Conservation (phyloP, 2,888 invertebrate species). For the Lasioglossum lativentre region DNA sequence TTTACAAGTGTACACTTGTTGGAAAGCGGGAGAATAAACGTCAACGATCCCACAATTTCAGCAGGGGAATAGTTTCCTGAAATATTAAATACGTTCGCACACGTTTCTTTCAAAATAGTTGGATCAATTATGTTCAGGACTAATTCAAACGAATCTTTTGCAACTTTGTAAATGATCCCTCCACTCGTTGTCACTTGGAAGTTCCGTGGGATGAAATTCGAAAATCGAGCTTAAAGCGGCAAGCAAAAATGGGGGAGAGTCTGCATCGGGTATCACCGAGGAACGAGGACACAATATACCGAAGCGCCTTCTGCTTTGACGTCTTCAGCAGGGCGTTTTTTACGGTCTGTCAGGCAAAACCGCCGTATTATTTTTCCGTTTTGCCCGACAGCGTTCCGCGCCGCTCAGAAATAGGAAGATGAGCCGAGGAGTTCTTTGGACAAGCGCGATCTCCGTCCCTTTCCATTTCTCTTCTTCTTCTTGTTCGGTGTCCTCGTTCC, state of each 20-base stretch:
- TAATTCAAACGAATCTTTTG: too few relatives aligned
- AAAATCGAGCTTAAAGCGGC: background rate
- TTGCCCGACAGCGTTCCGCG: slow-evolving; percentile 32
- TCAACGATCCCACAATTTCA: background rate
- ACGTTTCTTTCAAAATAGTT: too few relatives aligned
- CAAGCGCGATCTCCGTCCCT: slow-evolving; percentile 16
- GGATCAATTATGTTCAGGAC: too few relatives aligned
- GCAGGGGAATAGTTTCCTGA: background rate
- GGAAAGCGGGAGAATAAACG: background rate
- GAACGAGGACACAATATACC: slow-evolving; percentile 42
- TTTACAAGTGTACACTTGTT: background rate
- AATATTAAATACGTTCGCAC: background rate
- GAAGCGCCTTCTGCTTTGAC: slow-evolving; percentile 35
- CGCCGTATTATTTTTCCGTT: slow-evolving; percentile 60
- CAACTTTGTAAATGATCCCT: too few relatives aligned
- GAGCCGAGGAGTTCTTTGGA: slow-evolving; percentile 62
- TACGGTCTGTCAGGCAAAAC: slow-evolving; percentile 61
- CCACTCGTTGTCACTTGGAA: background rate
- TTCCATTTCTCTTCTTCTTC: background rate
- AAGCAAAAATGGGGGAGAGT: background rate
- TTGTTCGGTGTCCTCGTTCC: background rate
- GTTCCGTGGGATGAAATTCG: slow-evolving; percentile 6
- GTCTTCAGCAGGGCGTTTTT: slow-evolving; percentile 46
- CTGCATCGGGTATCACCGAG: background rate
- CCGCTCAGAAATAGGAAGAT: slow-evolving; percentile 49